Evolutionary conservation across 2,113 vertebrate species (phyloP).

Genomic region (Phaethornis superciliosus): DNA sequence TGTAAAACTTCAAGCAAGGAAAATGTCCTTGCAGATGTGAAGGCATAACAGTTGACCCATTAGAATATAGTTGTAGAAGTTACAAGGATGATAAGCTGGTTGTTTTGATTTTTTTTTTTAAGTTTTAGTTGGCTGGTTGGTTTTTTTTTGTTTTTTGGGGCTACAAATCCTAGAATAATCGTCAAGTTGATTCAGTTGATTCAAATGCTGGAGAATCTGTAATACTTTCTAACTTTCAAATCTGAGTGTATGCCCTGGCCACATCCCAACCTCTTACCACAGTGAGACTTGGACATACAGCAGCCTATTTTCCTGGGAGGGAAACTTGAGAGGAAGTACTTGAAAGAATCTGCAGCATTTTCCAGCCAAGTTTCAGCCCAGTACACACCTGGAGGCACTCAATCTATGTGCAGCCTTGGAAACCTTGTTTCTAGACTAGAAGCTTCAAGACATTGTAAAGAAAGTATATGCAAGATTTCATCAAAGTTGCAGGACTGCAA

Average conservation of each 20-base stretch:
- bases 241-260: not conserved
- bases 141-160: not conserved
- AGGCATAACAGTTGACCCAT: not conserved
- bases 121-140: no score
- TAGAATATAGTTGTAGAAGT: not conserved
- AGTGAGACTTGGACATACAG: accelerated
- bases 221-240: not conserved
- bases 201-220: not conserved
- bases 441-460: not conserved
- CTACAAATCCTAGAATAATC: not conserved
- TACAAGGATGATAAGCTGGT: not conserved
- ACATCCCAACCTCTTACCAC: not conserved
- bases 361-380: not conserved
- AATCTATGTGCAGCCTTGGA: not conserved
- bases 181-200: not conserved
- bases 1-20: not conserved
- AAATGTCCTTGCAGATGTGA: not conserved
- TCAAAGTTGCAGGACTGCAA: not conserved
- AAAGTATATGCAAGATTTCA: not conserved
- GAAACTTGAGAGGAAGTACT: not conserved
- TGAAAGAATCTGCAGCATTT: not conserved
- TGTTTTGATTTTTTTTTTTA: not conserved
- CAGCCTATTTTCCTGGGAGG: not conserved
- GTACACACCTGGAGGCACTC: accelerated
- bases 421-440: not conserved